A percentile compares a stretch with the other conserved stretches of the same genome.
Evolutionary conservation across 2,888 invertebrate genomes (phyloP).

Genomic region (Eupithecia vulgata): DNA sequence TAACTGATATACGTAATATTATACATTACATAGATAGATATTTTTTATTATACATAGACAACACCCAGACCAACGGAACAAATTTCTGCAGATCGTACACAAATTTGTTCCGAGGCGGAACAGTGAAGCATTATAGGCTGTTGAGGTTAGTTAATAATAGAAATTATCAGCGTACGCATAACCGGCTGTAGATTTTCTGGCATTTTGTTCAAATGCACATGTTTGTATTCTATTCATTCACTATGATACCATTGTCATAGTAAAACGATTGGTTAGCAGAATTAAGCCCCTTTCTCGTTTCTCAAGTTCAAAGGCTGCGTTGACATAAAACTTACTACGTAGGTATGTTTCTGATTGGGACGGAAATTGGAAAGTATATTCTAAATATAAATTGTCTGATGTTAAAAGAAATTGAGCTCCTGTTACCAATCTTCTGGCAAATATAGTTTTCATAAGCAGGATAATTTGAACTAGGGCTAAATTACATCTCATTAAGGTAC

Average conservation of each 20-base stretch:
- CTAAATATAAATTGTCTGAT: background rate
- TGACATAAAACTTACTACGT: background rate
- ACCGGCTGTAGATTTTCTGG: too few species aligned
- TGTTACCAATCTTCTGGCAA: background rate
- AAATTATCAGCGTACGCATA: too few species aligned
- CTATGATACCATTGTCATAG: background rate
- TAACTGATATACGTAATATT: too few species aligned
- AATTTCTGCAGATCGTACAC: too few species aligned
- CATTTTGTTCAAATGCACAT: too few species aligned
- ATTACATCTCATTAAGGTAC: slow-evolving; percentile 26
- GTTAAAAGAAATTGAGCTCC: background rate
- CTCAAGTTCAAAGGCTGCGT: background rate
- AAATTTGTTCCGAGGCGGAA: too few species aligned
- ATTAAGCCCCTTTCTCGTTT: background rate
- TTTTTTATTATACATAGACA: too few species aligned
- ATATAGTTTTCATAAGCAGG: background rate
- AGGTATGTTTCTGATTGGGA: background rate
- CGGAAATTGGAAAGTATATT: background rate
- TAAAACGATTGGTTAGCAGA: background rate
- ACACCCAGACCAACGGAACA: too few species aligned
- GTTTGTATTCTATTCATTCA: background rate
- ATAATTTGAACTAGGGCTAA: slow-evolving; percentile 11
- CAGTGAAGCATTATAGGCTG: too few species aligned
- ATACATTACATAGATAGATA: too few species aligned
- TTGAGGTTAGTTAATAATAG: too few species aligned